phyloP scores from a whole-genome alignment of 2,888 invertebrate genomes.

The Yponomeuta malinellus region DNA sequence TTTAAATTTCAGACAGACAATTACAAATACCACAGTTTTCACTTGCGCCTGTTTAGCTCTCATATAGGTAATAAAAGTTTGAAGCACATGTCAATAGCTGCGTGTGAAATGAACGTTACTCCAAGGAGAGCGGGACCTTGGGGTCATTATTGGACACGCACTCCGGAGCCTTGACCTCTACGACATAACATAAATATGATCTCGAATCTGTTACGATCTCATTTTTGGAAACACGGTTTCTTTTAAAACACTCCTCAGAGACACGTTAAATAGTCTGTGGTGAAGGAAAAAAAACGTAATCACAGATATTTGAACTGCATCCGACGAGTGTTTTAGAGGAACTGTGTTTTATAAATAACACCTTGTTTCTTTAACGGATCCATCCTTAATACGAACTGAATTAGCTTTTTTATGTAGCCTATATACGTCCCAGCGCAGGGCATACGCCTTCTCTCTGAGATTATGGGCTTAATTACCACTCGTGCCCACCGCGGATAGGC shows the following conservation, averaged over 20 bases:
- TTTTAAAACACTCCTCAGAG: too few species aligned
- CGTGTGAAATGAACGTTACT: background rate
- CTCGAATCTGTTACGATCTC: constrained; percentile 16
- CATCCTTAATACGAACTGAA: too few species aligned
- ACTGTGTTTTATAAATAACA: background rate
- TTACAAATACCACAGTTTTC: background rate
- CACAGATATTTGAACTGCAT: too few species aligned
- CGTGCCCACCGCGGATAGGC: too few species aligned
- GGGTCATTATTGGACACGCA: constrained; percentile 8
- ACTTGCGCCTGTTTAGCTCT: background rate
- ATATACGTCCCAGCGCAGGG: too few species aligned
- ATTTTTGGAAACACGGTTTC: background rate
- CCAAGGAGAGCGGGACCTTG: background rate
- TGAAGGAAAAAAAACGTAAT: too few species aligned
- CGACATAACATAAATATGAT: constrained; percentile 21
- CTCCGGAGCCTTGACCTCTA: constrained; percentile 48
- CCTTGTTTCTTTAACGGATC: too few species aligned
- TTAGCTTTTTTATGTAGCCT: too few species aligned
- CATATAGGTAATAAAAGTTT: background rate
- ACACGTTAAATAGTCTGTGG: too few species aligned
- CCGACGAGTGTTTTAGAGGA: background rate
- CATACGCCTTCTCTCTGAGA: too few species aligned
- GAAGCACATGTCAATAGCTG: background rate
- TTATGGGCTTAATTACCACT: too few species aligned
- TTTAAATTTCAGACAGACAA: background rate